Evolutionary conservation across 1,140 invertebrate species (phyloP).

Genomic region (Tetragonula clypearis): DNA sequence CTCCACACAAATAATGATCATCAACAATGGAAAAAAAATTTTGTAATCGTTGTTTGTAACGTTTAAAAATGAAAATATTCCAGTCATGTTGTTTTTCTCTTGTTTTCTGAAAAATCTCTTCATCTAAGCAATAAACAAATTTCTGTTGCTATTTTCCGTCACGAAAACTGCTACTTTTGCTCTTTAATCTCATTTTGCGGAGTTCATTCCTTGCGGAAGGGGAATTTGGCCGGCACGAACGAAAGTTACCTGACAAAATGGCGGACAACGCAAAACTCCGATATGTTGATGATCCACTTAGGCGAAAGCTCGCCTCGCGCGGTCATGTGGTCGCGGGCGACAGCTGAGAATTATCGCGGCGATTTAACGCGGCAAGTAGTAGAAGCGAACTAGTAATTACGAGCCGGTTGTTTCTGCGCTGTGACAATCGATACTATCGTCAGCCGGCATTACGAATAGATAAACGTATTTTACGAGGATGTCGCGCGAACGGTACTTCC

Average conservation of each 20-base stretch:
- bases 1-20: too few species aligned
- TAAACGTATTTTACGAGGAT: slow-evolving; percentile 24
- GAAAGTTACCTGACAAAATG: not conserved
- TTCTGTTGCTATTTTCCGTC: too few species aligned
- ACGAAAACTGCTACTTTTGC: too few species aligned
- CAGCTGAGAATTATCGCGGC: slow-evolving; percentile 40
- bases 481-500: not conserved
- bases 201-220: not conserved
- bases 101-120: too few species aligned
- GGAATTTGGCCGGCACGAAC: not conserved
- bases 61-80: too few species aligned
- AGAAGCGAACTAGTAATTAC: slow-evolving; percentile 41
- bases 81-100: too few species aligned
- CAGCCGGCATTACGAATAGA: slow-evolving; percentile 37
- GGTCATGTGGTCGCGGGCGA: slow-evolving; percentile 23
- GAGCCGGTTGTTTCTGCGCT: slow-evolving; percentile 11
- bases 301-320: not conserved
- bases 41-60: too few species aligned
- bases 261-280: slow-evolving; percentile 9
- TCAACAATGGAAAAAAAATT: too few species aligned
- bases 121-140: too few species aligned
- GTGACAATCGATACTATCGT: slow-evolving; percentile 12
- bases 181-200: too few species aligned
- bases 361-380: slow-evolving; percentile 26
- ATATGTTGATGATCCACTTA: slow-evolving; percentile 16